Evolutionary conservation across 2,113 vertebrate species (phyloP).

Genomic region (Calonectris borealis): DNA sequence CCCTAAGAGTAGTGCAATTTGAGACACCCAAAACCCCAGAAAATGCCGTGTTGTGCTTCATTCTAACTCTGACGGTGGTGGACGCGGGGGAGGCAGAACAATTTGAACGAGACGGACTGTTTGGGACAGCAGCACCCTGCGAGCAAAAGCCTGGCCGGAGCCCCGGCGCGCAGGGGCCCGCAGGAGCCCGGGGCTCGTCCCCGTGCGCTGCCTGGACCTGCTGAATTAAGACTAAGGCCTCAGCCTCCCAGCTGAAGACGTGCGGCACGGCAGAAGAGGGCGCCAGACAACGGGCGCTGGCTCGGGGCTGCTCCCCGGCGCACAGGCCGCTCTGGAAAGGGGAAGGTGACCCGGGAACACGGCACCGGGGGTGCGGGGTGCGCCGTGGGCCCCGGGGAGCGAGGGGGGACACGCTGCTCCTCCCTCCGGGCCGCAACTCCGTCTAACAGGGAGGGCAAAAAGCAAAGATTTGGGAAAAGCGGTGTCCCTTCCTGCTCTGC

Average conservation of each 20-base stretch:
- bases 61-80: neutral
- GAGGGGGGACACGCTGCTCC: neutral
- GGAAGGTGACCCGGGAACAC: neutral
- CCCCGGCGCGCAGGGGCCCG: neutral
- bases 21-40: neutral
- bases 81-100: neutral
- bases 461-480: fast-evolving
- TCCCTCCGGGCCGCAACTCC: neutral
- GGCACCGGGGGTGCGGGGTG: neutral
- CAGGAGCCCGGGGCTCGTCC: neutral
- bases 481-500: fast-evolving
- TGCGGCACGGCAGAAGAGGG: neutral
- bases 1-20: too few relatives aligned
- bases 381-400: neutral
- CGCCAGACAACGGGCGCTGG: neutral
- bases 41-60: fast-evolving
- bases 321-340: fast-evolving
- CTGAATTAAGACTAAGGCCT: fast-evolving
- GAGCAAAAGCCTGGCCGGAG: neutral
- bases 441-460: too few relatives aligned
- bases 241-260: neutral
- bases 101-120: fast-evolving
- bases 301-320: neutral
- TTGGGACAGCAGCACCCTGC: neutral
- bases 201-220: neutral